Percentiles rank a stretch among this genome's conserved stretches.
These are phyloP conservation scores for Dromius quadrimaculatus DNA, from an alignment of 2,888 invertebrate species.

Conservation along the genomic window DNA sequence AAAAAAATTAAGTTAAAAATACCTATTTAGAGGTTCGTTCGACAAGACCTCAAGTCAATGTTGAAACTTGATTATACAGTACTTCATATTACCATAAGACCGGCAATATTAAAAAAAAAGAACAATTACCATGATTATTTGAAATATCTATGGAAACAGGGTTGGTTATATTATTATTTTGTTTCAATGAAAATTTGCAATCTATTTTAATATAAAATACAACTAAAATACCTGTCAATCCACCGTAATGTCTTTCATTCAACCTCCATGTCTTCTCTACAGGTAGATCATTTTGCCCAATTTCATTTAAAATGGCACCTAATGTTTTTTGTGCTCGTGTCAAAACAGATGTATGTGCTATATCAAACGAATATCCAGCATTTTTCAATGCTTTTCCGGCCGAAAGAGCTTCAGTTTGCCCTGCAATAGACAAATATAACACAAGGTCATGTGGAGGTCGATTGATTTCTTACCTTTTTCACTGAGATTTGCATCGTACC, in stretches of 20 bases:
- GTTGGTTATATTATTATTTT: no score
- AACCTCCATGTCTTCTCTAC: conserved; percentile 73
- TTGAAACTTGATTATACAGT: no score
- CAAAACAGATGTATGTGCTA: conserved; percentile 75
- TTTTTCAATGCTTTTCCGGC: conserved; percentile 75
- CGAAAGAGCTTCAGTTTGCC: conserved; percentile 70
- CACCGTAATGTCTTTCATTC: conserved; percentile 77
- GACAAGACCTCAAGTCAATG: no score
- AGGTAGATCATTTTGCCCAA: conserved; percentile 70
- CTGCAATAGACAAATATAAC: conserved; percentile 61
- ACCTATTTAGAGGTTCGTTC: neutral
- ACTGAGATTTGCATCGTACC: conserved; percentile 73
- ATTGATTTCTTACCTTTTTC: conserved; percentile 68
- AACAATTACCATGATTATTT: no score
- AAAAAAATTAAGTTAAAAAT: neutral
- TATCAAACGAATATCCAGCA: conserved; percentile 71
- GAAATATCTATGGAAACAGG: no score
- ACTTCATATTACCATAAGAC: no score
- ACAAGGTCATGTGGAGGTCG: conserved; percentile 55
- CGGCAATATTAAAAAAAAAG: no score
- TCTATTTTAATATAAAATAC: no score
- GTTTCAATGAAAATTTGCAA: no score
- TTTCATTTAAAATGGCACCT: conserved; percentile 70
- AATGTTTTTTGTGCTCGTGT: conserved; percentile 74
- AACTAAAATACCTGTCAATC: conserved; percentile 70